Base-by-base conservation (phyloP, 2,797 vertebrate genomes). In the Pseudochaenichthys georgianus region DNA sequence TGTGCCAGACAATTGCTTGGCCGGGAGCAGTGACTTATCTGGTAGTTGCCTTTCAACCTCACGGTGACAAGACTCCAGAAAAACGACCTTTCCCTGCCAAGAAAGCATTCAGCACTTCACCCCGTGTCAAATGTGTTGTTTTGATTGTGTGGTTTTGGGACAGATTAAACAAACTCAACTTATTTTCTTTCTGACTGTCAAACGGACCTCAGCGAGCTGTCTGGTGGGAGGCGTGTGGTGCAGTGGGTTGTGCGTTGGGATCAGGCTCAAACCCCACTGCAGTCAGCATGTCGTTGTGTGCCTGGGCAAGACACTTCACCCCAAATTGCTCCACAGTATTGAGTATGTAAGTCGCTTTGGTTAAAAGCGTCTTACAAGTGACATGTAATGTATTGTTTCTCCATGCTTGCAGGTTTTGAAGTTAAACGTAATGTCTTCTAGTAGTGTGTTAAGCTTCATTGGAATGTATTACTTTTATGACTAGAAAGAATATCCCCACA, bases 1-100 rank as follows among this genome's bases (percentile, higher is more conserved):
- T 9, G 60, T 34, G n/a, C 45, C 77, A 74, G 68, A 86, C 52
- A 59, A 66, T 38, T 77, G 75, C 60, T 86, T 85, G 76, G 78
- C 70, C 3, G 0, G 15, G 52, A 70, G 58, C 55, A 55, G 69
- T 66, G 62, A 75, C 51, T 81, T 77, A 75, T 71, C 13, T 2
- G 3, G n/a, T 54, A 15, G 64, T 71, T 71, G 66, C 70, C 70
- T 74, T 69, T 66, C 34, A 72, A 66, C 53, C 15, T 38, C 41
- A 54, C 16, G 42, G 34, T 53, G 76, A 74, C 38, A 64, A 38
- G 42, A 65, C 70, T 60, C 38, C 50, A 64, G 31, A 55, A 59
- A 38, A 70, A 47, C 64, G 58, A 70, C 50, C 13, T 61, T 52
- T 67, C 38, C 3, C 45, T 62, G 59, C 75, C 82, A 81, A 68